Base-by-base conservation (phyloP, 2,888 invertebrate genomes). In the Lochmaea capreae region DNA sequence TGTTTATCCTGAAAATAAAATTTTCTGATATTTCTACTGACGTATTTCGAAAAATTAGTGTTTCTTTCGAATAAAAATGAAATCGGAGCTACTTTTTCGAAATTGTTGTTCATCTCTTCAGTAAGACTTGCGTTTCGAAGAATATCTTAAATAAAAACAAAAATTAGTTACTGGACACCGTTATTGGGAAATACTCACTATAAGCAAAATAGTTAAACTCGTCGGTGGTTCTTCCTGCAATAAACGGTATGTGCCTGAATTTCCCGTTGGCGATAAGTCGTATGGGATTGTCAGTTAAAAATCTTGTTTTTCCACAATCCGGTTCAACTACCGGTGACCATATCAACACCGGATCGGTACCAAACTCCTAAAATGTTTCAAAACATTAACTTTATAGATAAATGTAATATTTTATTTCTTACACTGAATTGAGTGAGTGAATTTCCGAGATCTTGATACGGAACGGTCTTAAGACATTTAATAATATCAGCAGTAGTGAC, bases 281-380 rank as follows among this genome's bases (percentile, higher is more conserved):
- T 52, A 89, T 86, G 0, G 93, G 93, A 81, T 92, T 89, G 14
- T 89, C 90, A 0, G 88, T 80, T n/a, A 94, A 85, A 84, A 93
- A 93, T 74, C 92, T 87, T 80, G 92, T 91, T 80, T 92, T 91
- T 0, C 92, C 92, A 77, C 91, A 89, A 82, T 92, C 91, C 0
- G 89, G 89, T 83, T 94, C 93, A 6, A 93, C 87, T 0, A 93
- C 91, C 0, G 93, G 91, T 10, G 86, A 85, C 92, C 92, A 93
- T 8, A 91, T 79, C 0, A 87, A 76, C 0, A 90, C 82, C 0
- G 91, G 90, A 80, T 91, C 89, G 57, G 80, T 86, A 42, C 88
- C 88, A 82, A 89, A 90, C 79, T 91, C 89, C 91, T 91, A 79
- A 66, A 71, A 72, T 39, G 12, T 54, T 43, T 54, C 33, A 54